A percentile compares a stretch with the other conserved stretches of the same genome.
These are phyloP conservation scores for Gibbula magus DNA, from an alignment of 2,888 invertebrate genomes.

Conservation along the genomic window DNA sequence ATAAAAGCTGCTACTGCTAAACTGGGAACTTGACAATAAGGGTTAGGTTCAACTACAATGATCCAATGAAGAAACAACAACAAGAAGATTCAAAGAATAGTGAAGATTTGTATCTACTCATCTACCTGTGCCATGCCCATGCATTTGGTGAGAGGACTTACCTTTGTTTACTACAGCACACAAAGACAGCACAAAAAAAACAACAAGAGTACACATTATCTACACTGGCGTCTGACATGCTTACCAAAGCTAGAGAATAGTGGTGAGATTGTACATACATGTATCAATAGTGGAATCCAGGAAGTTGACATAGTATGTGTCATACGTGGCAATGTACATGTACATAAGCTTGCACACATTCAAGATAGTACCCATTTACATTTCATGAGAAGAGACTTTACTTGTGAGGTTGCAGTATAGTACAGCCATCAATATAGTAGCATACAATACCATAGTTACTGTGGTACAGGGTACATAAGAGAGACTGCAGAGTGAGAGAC, in stretches of 20 bases:
- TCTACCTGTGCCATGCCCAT: conserved; percentile 18
- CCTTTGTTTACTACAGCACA: conserved; percentile 59
- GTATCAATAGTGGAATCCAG: background rate
- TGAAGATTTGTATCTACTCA: background rate
- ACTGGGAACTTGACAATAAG: too few species aligned
- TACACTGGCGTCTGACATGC: conserved; percentile 20
- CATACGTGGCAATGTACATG: background rate
- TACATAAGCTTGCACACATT: conserved; percentile 1
- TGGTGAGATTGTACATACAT: conserved; percentile 2
- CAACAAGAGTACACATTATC: conserved; percentile 30
- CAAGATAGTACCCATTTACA: background rate
- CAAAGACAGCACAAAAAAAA: conserved; percentile 40
- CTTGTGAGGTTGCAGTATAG: too few species aligned
- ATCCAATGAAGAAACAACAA: background rate
- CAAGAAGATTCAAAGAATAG: background rate
- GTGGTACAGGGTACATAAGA: too few species aligned
- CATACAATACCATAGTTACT: too few species aligned
- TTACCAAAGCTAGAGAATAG: conserved; percentile 11
- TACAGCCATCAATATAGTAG: too few species aligned
- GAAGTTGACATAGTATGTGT: background rate
- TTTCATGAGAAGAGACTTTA: background rate
- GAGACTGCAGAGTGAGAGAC: too few species aligned
- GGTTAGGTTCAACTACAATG: too few species aligned
- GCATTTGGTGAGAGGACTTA: conserved; percentile 41
- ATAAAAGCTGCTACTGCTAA: too few species aligned